A percentile compares a stretch with the other conserved stretches of the same genome.
Evolutionary conservation across 2,888 invertebrate species (phyloP).

Genomic region (Orthosia gothica): DNA sequence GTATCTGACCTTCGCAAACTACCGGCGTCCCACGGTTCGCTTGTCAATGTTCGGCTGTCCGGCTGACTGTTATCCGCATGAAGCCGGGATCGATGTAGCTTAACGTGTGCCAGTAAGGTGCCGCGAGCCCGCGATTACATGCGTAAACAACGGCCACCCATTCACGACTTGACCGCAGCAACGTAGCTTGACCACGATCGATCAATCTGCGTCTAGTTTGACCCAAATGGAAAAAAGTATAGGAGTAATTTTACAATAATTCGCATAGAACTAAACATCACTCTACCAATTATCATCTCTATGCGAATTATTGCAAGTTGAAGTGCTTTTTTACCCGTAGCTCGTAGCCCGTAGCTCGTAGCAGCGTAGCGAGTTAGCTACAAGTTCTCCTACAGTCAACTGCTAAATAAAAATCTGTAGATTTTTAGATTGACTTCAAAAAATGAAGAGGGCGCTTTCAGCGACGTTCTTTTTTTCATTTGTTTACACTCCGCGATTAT

Average conservation of each 20-base stretch:
- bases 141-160: slow-evolving; percentile 36
- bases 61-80: slow-evolving; percentile 32
- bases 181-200: slow-evolving; percentile 31
- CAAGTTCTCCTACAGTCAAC: not conserved
- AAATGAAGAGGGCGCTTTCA: not conserved
- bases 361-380: slow-evolving; percentile 2
- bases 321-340: not conserved
- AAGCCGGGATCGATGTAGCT: slow-evolving; percentile 36
- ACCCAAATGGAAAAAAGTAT: too few relatives aligned
- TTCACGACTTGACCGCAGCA: slow-evolving; percentile 35
- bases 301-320: too few relatives aligned
- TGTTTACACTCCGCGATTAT: too few relatives aligned
- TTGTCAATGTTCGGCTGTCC: slow-evolving; percentile 40
- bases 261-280: too few relatives aligned
- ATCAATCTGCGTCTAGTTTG: slow-evolving; percentile 14
- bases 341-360: slow-evolving; percentile 30
- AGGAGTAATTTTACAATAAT: too few relatives aligned
- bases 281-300: too few relatives aligned
- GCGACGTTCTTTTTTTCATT: too few relatives aligned
- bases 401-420: not conserved
- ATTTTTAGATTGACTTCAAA: not conserved
- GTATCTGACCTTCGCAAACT: slow-evolving; percentile 49
- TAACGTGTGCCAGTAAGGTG: slow-evolving; percentile 28
- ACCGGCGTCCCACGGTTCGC: slow-evolving; percentile 27
- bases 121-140: slow-evolving; percentile 24